A percentile compares a stretch with the other conserved stretches of the same genome.
Conservation (phyloP, 2,888 invertebrate genomes). For the Drosophila nigritarsus region DNA sequence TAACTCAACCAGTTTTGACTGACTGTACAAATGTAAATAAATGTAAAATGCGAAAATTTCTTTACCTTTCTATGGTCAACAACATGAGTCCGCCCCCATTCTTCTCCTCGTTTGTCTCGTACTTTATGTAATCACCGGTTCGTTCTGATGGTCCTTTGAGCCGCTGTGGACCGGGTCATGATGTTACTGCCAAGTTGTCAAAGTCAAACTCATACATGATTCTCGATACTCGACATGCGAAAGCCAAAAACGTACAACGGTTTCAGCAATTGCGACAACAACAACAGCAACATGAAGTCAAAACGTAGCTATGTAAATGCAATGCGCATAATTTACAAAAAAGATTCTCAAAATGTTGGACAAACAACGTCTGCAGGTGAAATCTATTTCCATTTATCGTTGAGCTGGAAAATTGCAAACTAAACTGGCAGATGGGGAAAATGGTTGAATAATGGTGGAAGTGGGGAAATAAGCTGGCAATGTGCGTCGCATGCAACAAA, state of each 20-base stretch:
- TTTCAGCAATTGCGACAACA: slow-evolving; percentile 48
- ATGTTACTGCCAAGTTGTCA: slow-evolving; percentile 64
- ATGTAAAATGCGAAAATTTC: slow-evolving; percentile 59
- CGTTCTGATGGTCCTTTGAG: slow-evolving; percentile 10
- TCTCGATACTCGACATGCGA: slow-evolving; percentile 68
- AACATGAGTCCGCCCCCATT: background rate
- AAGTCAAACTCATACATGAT: slow-evolving; percentile 76
- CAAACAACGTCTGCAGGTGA: slow-evolving; percentile 78
- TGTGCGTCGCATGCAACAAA: slow-evolving; percentile 27
- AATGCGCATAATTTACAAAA: slow-evolving; percentile 77
- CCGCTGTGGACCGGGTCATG: slow-evolving; percentile 40
- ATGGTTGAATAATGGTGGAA: background rate
- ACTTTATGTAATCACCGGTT: slow-evolving; percentile 56
- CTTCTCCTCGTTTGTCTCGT: slow-evolving; percentile 8
- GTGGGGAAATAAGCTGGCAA: slow-evolving; percentile 32
- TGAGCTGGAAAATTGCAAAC: slow-evolving; percentile 77
- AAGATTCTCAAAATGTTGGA: slow-evolving; percentile 74
- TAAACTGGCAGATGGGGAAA: slow-evolving; percentile 51
- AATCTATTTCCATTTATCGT: slow-evolving; percentile 80
- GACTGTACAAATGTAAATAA: slow-evolving; percentile 67
- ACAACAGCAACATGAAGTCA: slow-evolving; percentile 6
- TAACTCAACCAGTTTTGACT: background rate
- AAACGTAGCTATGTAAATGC: slow-evolving; percentile 53
- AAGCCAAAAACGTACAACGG: slow-evolving; percentile 56
- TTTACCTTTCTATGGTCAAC: slow-evolving; percentile 19